Evolutionary conservation across 2,888 invertebrate genomes (phyloP).

Genomic region (Ernsta delagoae): DNA sequence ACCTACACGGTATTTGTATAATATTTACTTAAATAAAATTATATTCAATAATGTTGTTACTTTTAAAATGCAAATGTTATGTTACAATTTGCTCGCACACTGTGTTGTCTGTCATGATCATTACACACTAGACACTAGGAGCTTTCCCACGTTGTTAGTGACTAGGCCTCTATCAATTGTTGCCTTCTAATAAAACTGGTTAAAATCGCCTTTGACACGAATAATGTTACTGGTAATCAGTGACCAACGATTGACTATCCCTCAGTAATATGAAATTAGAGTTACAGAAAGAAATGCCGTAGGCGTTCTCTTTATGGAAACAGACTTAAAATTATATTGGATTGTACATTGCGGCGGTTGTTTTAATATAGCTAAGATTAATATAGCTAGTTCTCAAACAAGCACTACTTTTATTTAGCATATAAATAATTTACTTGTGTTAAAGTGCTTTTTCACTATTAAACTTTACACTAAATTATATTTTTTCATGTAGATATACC

Average conservation of each 20-base stretch:
- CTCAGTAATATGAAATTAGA: constrained; percentile 43
- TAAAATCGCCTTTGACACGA: constrained; percentile 50
- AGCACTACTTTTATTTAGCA: too few relatives aligned
- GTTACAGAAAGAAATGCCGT: constrained; percentile 28
- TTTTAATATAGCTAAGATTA: constrained; percentile 25
- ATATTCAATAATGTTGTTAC: too few relatives aligned
- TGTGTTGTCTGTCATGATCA: constrained; percentile 47
- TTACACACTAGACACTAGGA: constrained; percentile 49
- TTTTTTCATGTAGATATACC: too few relatives aligned
- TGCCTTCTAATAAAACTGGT: constrained; percentile 55
- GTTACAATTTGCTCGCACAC: not conserved
- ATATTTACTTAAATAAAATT: too few relatives aligned
- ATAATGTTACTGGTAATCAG: constrained; percentile 51
- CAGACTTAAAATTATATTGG: constrained; percentile 50
- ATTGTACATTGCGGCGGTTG: constrained; percentile 30
- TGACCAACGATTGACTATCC: constrained; percentile 53
- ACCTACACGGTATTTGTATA: too few relatives aligned
- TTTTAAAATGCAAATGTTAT: constrained; percentile 9
- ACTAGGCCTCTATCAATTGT: constrained; percentile 39
- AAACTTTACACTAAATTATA: too few relatives aligned
- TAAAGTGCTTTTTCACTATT: too few relatives aligned
- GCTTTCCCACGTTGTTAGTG: constrained; percentile 43
- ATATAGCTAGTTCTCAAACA: too few relatives aligned
- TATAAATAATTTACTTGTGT: too few relatives aligned
- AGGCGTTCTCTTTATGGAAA: constrained; percentile 58